These are phyloP conservation scores for Sparus aurata DNA, from an alignment of 2,797 vertebrate species.

Conservation along the genomic window DNA sequence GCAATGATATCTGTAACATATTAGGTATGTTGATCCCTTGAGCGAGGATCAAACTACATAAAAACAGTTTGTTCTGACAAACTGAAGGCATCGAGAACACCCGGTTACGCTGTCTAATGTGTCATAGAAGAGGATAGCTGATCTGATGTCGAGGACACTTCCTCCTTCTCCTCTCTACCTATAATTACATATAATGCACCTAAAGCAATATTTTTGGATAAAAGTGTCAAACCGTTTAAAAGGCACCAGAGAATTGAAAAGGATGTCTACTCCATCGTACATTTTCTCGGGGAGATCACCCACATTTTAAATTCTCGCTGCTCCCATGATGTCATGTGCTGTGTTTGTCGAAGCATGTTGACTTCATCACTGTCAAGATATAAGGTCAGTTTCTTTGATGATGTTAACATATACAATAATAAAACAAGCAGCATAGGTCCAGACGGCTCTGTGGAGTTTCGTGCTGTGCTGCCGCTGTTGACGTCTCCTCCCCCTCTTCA, in stretches of 20 bases:
- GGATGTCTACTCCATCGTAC: too few species aligned
- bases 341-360: not conserved
- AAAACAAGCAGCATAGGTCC: not conserved
- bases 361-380: not conserved
- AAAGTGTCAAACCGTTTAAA: too few species aligned
- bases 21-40: not conserved
- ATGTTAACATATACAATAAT: too few species aligned
- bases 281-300: too few species aligned
- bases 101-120: not conserved
- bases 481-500: not conserved
- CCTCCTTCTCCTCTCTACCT: too few species aligned
- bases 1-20: not conserved
- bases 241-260: too few species aligned
- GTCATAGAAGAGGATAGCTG: conserved; percentile 10
- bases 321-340: too few species aligned
- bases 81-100: not conserved
- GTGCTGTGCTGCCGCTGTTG: not conserved
- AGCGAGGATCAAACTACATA: not conserved
- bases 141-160: not conserved
- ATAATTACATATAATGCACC: too few species aligned
- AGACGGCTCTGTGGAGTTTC: not conserved
- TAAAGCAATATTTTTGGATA: too few species aligned
- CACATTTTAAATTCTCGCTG: too few species aligned
- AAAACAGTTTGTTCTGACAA: not conserved
- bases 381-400: not conserved